Base-by-base conservation (phyloP, 2,797 vertebrate species). In the Erithacus rubecula region DNA sequence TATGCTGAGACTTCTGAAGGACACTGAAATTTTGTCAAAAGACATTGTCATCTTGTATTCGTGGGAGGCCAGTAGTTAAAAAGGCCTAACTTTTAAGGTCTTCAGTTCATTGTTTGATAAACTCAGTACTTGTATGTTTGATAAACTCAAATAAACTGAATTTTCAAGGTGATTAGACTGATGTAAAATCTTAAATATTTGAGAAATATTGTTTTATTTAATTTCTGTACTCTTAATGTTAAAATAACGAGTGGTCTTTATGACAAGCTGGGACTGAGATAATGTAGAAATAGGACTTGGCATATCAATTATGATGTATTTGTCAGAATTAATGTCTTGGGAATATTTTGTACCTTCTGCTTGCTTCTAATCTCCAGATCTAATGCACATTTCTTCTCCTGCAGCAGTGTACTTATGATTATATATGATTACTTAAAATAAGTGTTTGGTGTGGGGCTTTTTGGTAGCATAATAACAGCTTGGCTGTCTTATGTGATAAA, bases 161-260 rank as follows among this genome's bases (percentile, higher is more conserved):
- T 56, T 69, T 47, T 87, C 29, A n/a, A 64, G 36, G 11, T 74
- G 24, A 46, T 84, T n/a, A 49, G 11, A 49, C 16, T 64, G n/a
- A 34, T 60, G 12, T 52, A 65, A 68, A 64, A 39, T 72, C 15
- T 41, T 60, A 55, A 24, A 34, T 55, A 55, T 68, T 58, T 83
- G 81, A 52, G 63, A 49, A 63, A 36, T 44, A 37, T 3, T 0
- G 39, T 79, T 44, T 56, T 4, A 56, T 32, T 53, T 46, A 0
- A 8, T 60, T 60, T 59, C 5, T 53, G 4, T 44, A 22, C 11
- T 74, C 2, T 3, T 9, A 58, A 41, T 43, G 10, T 51, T 44
- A 41, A 62, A 76, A 29, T 39, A 82, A n/a, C 0, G 0, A 6
- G 11, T 46, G 56, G 15, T 15, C 29, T 83, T 46, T 70, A 8